Evolutionary conservation across 2,113 vertebrate genomes (phyloP), one percentile per base, ranked within the genome.

Genomic region (Amazona vittata): DNA sequence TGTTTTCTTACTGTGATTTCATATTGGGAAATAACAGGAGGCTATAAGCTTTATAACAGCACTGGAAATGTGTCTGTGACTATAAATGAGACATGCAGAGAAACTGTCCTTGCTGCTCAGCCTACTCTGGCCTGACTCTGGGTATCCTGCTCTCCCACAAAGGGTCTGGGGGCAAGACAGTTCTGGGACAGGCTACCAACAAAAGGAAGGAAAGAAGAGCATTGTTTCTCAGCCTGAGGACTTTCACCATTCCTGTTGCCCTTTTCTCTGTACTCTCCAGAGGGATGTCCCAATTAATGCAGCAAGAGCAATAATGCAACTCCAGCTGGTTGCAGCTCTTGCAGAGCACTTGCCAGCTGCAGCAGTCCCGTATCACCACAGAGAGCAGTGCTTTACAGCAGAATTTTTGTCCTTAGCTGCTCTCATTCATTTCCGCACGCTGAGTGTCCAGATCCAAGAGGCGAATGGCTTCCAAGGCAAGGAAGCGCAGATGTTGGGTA

Each of bases 1-100:
- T 98, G 97, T 96, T 98, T 98, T 98, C 97, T 96, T 95, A 93
- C 96, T 97, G 97, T 8, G 97, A 97, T 94, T 94, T 93, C 96
- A 98, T 97, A 97, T 91, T 96, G 97, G 97, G 97, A 97, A 98
- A 98, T 96, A 97, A 92, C 90, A 95, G 78, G 82, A 94, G 90
- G 94, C 97, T 96, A 96, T 98, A 98, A 98, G 97, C 95, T 98
- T 95, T 98, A 86, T 97, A 97, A 74, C 98, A 98, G 98, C 83
- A 18, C 93, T 94, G 90, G 89, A 94, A 96, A 92, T 17, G 28
- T 75, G 89, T 94, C 91, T 52, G 52, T 80, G 91, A 83, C 84
- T 88, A 95, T 62, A 95, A 96, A 85, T 49, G 95, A 96, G 96
- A 94, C 77, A 57, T 5, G 5, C 86, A 63, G 52, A 63, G 95